Percentiles rank a stretch among this genome's conserved stretches.
These are phyloP conservation scores for Gymnopithys bicolor DNA, from an alignment of 2,797 vertebrate genomes.

Conservation along the genomic window DNA sequence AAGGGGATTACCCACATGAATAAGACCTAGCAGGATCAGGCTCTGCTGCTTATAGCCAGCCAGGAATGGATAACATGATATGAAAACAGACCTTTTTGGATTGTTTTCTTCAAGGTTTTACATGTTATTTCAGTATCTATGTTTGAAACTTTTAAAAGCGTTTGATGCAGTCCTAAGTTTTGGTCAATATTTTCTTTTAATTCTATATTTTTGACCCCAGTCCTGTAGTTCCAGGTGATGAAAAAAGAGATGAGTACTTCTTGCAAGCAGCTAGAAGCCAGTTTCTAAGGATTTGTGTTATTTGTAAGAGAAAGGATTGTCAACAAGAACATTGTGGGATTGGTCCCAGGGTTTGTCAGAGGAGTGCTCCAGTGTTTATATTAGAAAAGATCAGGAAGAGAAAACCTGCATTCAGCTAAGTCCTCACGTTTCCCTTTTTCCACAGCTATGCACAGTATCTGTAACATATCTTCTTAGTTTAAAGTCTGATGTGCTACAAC, in stretches of 20 bases:
- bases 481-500: background rate
- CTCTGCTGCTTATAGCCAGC: constrained; percentile 30
- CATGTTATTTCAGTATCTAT: background rate
- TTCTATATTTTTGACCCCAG: background rate
- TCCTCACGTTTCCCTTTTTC: background rate
- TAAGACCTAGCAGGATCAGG: constrained; percentile 36
- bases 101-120: background rate
- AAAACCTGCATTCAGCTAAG: background rate
- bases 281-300: background rate
- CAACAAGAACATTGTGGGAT: background rate
- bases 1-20: constrained; percentile 58
- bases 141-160: background rate
- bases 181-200: background rate
- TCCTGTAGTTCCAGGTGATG: background rate
- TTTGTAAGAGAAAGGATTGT: background rate
- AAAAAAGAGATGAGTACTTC: background rate
- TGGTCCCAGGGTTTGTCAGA: background rate
- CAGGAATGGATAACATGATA: constrained; percentile 27
- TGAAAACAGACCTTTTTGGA: background rate
- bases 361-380: background rate
- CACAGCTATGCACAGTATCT: background rate
- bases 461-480: background rate
- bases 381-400: background rate
- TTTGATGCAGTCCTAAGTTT: background rate
- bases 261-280: background rate